Percentiles rank a stretch among this genome's conserved stretches.
phyloP scores from a whole-genome alignment of 2,797 vertebrate genomes.

The Anniella stebbinsi region DNA sequence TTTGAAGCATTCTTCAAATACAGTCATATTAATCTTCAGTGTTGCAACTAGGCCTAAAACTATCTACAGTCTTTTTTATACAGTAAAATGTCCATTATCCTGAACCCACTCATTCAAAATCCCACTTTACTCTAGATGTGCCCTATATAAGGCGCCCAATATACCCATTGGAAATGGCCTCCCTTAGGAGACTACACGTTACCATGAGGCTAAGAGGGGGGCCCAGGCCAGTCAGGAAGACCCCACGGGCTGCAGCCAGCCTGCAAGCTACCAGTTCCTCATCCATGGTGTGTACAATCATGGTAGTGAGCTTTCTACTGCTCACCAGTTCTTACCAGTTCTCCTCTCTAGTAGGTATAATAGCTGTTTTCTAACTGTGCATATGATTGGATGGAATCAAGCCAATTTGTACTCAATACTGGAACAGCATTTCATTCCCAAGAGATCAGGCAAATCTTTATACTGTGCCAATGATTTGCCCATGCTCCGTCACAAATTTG shows the following conservation, averaged over 20 bases:
- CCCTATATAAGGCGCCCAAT: background rate
- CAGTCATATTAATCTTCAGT: conserved; percentile 48
- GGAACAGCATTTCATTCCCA: background rate
- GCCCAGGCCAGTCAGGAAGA: background rate
- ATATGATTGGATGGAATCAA: background rate
- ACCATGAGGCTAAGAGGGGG: background rate
- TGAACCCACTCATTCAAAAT: background rate
- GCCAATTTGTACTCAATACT: background rate
- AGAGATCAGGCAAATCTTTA: background rate
- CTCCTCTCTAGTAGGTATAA: background rate
- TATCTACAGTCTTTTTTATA: background rate
- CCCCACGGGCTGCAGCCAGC: background rate
- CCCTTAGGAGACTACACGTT: background rate
- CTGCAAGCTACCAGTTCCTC: background rate
- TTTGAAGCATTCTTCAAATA: conserved; percentile 72
- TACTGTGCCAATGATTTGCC: background rate
- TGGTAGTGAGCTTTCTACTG: background rate
- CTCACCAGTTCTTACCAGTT: background rate
- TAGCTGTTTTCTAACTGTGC: background rate
- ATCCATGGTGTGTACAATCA: background rate
- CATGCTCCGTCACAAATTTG: background rate
- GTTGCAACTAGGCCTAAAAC: background rate
- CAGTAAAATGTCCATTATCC: background rate
- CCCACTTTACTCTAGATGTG: background rate
- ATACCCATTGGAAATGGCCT: background rate